Conservation (phyloP, 1,140 invertebrate species). For the Cydia fagiglandana region DNA sequence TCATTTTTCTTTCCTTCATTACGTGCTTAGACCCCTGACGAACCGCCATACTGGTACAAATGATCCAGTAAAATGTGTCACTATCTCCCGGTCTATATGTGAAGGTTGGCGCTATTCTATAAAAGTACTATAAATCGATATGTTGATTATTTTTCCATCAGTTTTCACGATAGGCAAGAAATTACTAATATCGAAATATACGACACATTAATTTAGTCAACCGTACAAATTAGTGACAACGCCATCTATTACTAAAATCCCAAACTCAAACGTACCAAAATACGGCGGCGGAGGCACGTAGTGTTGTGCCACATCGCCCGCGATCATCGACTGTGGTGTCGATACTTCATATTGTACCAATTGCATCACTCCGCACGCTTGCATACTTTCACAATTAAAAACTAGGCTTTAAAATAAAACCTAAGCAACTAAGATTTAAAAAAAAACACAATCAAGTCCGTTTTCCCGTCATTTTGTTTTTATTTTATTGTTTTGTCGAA, state of each 20-base stretch:
- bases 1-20: too few relatives aligned
- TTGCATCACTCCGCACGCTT: constrained; percentile 66
- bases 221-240: too few relatives aligned
- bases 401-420: constrained; percentile 13
- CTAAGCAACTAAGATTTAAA: neutral
- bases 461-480: constrained; percentile 27
- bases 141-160: too few relatives aligned
- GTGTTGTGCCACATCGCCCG: constrained; percentile 65
- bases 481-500: constrained; percentile 22
- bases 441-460: constrained; percentile 23
- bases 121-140: too few relatives aligned
- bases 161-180: too few relatives aligned
- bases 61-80: too few relatives aligned
- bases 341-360: constrained; percentile 70
- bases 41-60: too few relatives aligned
- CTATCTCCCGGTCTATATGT: too few relatives aligned
- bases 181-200: too few relatives aligned
- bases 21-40: too few relatives aligned
- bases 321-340: constrained; percentile 62
- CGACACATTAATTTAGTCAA: too few relatives aligned
- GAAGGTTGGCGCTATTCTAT: too few relatives aligned
- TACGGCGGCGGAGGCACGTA: constrained; percentile 73
- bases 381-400: constrained; percentile 46
- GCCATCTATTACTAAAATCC: constrained; percentile 4
- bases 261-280: constrained; percentile 60